Evolutionary conservation across 2,113 vertebrate species (phyloP).

Genomic region (Petrocephalus microphthalmus): DNA sequence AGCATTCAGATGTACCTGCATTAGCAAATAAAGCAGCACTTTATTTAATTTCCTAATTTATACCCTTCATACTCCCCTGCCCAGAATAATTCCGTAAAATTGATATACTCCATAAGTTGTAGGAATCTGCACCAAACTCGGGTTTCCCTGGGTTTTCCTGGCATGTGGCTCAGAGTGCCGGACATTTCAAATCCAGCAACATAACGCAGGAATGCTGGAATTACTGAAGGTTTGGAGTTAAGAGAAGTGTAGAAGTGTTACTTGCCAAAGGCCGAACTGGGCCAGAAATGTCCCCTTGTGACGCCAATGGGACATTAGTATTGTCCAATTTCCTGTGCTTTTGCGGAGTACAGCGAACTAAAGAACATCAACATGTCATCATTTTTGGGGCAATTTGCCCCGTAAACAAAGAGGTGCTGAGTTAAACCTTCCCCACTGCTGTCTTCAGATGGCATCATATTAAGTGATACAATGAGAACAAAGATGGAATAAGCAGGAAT

Average conservation of each 20-base stretch:
- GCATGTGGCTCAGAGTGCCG: background rate
- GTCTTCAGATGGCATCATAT: background rate
- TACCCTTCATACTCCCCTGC: background rate
- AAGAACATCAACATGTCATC: background rate
- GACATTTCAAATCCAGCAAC: background rate
- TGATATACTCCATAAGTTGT: background rate
- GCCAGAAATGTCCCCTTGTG: background rate
- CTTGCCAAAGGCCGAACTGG: background rate
- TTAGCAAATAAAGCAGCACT: background rate
- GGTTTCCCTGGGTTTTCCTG: background rate
- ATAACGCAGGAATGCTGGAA: background rate
- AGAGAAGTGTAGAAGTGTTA: background rate
- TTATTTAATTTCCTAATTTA: background rate
- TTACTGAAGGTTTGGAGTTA: background rate
- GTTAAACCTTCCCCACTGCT: background rate
- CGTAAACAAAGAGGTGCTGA: background rate
- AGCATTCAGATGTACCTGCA: background rate
- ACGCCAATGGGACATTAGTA: background rate
- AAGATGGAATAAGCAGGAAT: conserved; percentile 17
- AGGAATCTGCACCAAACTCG: background rate
- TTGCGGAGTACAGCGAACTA: background rate
- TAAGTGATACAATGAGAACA: background rate
- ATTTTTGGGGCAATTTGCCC: background rate
- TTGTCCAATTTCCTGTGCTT: background rate
- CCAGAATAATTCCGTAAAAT: background rate